These are phyloP conservation scores for Nomada flava DNA, from an alignment of 2,888 invertebrate genomes.

Conservation along the genomic window DNA sequence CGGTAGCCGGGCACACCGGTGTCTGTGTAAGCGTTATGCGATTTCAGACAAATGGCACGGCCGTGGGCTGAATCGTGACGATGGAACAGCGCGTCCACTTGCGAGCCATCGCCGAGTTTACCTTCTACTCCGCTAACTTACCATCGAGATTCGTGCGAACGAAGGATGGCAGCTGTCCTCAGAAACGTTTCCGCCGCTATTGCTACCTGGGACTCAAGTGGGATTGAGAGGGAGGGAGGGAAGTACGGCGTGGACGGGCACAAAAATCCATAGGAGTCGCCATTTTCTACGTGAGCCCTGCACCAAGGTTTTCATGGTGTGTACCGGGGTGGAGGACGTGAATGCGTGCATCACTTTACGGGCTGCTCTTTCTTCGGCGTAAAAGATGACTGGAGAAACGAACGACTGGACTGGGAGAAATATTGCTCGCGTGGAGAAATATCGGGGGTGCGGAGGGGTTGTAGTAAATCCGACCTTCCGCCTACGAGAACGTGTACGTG, in stretches of 20 bases:
- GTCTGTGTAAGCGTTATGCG: constrained; percentile 74
- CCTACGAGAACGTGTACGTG: not conserved
- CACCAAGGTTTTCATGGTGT: too few species aligned
- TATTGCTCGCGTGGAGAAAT: constrained; percentile 22
- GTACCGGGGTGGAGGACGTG: not conserved
- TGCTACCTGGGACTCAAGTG: constrained; percentile 37
- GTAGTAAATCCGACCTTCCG: constrained; percentile 17
- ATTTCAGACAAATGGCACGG: constrained; percentile 76
- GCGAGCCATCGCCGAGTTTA: constrained; percentile 67
- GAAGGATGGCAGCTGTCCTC: constrained; percentile 71
- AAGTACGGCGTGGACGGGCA: constrained; percentile 62
- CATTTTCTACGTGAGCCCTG: constrained; percentile 64
- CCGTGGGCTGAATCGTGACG: constrained; percentile 71
- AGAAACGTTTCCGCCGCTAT: constrained; percentile 58
- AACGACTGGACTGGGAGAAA: not conserved
- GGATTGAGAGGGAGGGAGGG: constrained; percentile 14
- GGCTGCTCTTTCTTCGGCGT: constrained; percentile 8
- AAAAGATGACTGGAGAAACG: constrained; percentile 23
- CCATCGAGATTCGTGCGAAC: constrained; percentile 63
- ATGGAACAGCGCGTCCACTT: constrained; percentile 58
- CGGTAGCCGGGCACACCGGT: constrained; percentile 48
- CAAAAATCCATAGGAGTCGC: constrained; percentile 64
- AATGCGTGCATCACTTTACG: constrained; percentile 40
- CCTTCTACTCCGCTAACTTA: constrained; percentile 67
- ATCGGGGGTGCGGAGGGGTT: not conserved